Conservation (phyloP, 2,797 vertebrate genomes). For the Myotis vivesi region DNA sequence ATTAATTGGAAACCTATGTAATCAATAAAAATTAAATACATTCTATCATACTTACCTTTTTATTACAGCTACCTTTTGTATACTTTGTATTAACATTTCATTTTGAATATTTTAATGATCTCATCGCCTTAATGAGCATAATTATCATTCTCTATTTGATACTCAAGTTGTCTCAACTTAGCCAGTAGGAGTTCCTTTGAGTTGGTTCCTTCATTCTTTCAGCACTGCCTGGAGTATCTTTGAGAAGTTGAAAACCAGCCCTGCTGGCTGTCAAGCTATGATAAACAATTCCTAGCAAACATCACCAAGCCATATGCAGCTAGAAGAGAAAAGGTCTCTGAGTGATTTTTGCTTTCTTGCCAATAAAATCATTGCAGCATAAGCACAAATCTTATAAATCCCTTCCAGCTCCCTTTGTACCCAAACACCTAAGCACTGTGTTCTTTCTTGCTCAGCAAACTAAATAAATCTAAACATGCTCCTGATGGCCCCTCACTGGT, state of each 20-base stretch:
- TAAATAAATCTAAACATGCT: not conserved
- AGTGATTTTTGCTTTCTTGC: slow-evolving; percentile 9
- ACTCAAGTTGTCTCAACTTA: not conserved
- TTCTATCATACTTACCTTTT: not conserved
- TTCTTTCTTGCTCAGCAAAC: not conserved
- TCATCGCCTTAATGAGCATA: not conserved
- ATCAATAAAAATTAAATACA: not conserved
- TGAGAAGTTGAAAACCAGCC: not conserved
- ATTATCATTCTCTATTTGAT: slow-evolving; percentile 2
- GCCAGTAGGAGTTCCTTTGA: not conserved
- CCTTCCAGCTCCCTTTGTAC: not conserved
- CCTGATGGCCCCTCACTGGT: not conserved
- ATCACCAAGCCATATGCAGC: not conserved
- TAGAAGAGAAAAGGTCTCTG: not conserved
- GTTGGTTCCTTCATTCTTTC: not conserved
- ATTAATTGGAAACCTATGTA: not conserved
- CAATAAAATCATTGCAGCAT: not conserved
- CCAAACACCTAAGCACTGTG: not conserved
- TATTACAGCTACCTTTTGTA: not conserved
- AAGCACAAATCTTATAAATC: not conserved
- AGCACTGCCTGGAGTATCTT: not conserved
- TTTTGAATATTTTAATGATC: not conserved
- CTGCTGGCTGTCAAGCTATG: not conserved
- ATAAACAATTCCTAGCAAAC: not conserved
- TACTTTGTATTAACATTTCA: not conserved